Evolutionary conservation across 1,140 invertebrate genomes (phyloP).

Genomic region (Leptonema lineaticorne): DNA sequence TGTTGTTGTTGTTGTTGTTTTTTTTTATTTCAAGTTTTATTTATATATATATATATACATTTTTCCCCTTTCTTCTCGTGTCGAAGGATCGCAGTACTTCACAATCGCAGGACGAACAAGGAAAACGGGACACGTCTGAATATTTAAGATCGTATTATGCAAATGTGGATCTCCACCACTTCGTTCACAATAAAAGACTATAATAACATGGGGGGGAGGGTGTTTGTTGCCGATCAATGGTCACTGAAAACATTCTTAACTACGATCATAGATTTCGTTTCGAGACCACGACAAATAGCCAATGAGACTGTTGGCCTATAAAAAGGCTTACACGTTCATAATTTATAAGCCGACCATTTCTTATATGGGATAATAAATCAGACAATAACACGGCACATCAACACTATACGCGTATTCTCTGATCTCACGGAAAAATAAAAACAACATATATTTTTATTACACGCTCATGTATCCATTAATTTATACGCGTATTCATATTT

Average conservation of each 20-base stretch:
- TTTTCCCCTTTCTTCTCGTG: background rate
- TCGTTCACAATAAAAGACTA: background rate
- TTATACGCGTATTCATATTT: too few relatives aligned
- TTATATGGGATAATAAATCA: slow-evolving; percentile 12
- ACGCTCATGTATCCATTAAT: slow-evolving; percentile 15
- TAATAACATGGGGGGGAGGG: background rate
- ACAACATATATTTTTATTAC: slow-evolving; percentile 12
- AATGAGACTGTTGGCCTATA: background rate
- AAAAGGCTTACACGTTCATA: background rate
- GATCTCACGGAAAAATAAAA: background rate
- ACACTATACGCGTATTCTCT: slow-evolving; percentile 8
- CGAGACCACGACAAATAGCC: background rate
- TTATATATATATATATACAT: background rate
- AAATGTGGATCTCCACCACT: background rate
- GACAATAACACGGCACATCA: slow-evolving; percentile 3
- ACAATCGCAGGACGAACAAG: too few relatives aligned
- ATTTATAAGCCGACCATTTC: slow-evolving; percentile 1
- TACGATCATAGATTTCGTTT: background rate
- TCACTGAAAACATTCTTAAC: background rate
- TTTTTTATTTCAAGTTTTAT: background rate
- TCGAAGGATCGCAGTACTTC: too few relatives aligned
- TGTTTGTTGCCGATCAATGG: background rate
- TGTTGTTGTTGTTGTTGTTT: slow-evolving; percentile 30
- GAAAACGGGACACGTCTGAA: slow-evolving; percentile 1
- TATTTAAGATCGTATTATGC: slow-evolving; percentile 9